phyloP scores from a whole-genome alignment of 1,140 invertebrate genomes.

The Campoletis sonorensis region DNA sequence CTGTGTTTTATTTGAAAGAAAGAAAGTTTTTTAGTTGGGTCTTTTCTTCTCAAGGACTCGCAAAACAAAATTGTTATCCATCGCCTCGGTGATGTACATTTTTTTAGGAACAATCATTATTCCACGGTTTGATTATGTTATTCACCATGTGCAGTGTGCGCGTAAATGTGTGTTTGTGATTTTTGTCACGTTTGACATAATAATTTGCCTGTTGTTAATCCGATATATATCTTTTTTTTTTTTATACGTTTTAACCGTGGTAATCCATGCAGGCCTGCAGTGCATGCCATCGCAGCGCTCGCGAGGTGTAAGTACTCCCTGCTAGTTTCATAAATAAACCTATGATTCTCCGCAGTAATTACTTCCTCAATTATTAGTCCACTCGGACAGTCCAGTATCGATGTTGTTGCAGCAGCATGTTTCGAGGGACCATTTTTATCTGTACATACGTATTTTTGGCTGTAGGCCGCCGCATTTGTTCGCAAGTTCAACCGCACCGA shows the following conservation, averaged over 20 bases:
- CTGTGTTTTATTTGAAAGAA: too few relatives aligned
- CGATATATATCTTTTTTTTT: constrained; percentile 55
- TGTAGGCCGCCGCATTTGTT: constrained; percentile 4
- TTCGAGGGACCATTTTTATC: neutral
- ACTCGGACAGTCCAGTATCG: constrained; percentile 38
- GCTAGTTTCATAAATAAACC: constrained; percentile 50
- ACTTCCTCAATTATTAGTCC: constrained; percentile 6
- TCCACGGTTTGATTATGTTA: neutral
- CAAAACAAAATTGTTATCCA: too few relatives aligned
- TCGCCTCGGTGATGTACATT: too few relatives aligned
- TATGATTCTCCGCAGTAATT: neutral
- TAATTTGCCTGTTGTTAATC: constrained; percentile 14
- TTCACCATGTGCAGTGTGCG: neutral
- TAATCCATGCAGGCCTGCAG: constrained; percentile 79
- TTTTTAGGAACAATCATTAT: too few relatives aligned
- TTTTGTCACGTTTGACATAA: neutral
- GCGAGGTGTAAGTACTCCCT: constrained; percentile 89
- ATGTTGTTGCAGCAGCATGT: constrained; percentile 30
- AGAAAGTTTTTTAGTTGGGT: too few relatives aligned
- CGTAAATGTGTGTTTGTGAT: neutral
- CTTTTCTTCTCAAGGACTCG: too few relatives aligned
- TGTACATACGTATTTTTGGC: neutral
- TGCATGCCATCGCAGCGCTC: constrained; percentile 90
- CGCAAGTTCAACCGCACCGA: constrained; percentile 14
- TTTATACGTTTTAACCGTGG: constrained; percentile 69